These are phyloP conservation scores for Gallinago media DNA, from an alignment of 2,113 vertebrate genomes.

Conservation along the genomic window DNA sequence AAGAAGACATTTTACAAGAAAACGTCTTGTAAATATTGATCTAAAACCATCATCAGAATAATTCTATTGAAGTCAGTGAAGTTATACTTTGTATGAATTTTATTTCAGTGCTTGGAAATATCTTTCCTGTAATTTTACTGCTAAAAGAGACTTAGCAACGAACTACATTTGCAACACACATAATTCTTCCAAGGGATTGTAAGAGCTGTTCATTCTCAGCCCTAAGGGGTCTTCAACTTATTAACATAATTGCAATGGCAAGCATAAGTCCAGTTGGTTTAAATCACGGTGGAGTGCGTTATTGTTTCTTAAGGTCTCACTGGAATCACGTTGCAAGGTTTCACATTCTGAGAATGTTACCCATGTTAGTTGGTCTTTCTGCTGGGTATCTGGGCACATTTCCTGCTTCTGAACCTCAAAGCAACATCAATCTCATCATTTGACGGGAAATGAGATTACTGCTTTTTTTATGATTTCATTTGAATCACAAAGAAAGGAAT, in stretches of 20 bases:
- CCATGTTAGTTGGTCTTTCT: background rate
- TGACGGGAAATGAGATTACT: background rate
- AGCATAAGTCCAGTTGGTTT: conserved; percentile 58
- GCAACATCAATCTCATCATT: background rate
- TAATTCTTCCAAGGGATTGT: background rate
- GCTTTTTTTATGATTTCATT: conserved; percentile 31
- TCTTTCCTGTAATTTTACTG: background rate
- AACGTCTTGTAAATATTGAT: background rate
- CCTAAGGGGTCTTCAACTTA: background rate
- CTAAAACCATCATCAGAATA: background rate
- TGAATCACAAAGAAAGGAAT: conserved; percentile 17
- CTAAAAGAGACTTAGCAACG: background rate
- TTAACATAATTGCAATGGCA: conserved; percentile 25
- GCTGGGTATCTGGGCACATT: background rate
- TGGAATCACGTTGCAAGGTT: background rate
- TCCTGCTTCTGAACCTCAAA: background rate
- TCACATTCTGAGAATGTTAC: background rate
- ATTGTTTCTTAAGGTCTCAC: conserved; percentile 26
- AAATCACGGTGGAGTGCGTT: conserved; percentile 30
- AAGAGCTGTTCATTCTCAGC: background rate
- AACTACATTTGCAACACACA: background rate
- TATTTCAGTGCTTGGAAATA: background rate
- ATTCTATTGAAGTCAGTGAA: background rate
- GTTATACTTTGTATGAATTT: background rate
- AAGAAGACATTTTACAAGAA: background rate